These are phyloP conservation scores for Presbytis comata DNA, from an alignment of 2,797 vertebrate species.

Conservation along the genomic window DNA sequence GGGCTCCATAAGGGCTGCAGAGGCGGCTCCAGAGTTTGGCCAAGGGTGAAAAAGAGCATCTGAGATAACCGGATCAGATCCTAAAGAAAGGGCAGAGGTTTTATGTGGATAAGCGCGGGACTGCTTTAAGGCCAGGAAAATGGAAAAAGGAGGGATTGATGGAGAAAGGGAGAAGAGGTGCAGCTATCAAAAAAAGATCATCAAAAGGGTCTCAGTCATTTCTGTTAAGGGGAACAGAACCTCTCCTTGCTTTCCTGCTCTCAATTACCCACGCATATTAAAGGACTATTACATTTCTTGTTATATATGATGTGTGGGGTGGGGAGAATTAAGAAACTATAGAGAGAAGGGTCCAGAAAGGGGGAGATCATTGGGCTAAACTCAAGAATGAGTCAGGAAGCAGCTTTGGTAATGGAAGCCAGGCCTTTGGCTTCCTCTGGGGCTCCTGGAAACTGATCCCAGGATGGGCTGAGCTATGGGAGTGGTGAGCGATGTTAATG, in stretches of 20 bases:
- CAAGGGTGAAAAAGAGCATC: neutral
- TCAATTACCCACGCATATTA: neutral
- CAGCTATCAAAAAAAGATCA: neutral
- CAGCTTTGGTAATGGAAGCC: neutral
- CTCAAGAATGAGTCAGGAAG: constrained; percentile 27
- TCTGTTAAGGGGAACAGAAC: neutral
- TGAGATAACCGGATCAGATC: neutral
- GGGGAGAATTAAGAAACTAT: constrained; percentile 1
- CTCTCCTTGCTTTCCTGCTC: neutral
- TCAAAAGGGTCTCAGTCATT: neutral
- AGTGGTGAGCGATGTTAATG: neutral
- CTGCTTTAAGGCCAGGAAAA: neutral
- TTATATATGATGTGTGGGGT: neutral
- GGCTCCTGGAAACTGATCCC: neutral
- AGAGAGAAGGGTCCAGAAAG: neutral
- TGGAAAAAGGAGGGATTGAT: neutral
- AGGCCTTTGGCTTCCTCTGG: neutral
- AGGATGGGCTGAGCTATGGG: neutral
- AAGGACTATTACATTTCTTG: neutral
- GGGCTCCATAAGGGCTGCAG: neutral
- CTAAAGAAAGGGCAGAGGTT: neutral
- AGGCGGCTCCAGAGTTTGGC: neutral
- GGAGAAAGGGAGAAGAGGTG: neutral
- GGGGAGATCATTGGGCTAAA: neutral
- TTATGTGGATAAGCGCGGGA: neutral